Base-by-base conservation (phyloP, 2,797 vertebrate genomes). In the Pelobates cultripes region DNA sequence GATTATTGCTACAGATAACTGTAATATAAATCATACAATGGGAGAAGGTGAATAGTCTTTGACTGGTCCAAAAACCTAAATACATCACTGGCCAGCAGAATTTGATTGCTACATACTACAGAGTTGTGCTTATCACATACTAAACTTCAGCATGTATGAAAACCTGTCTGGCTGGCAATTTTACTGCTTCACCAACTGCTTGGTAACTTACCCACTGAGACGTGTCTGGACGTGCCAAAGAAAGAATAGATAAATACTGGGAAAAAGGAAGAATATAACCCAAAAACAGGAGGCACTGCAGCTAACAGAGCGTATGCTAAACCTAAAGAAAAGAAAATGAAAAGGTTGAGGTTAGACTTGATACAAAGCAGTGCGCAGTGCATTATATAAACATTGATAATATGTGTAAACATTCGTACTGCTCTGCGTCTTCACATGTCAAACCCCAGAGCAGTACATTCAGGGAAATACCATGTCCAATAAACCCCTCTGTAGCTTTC, bases 221-320 rank as follows among this genome's bases (percentile, higher is more conserved):
- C 97, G 85, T 99, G 98, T 45, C 96, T 94, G 4, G 98, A 99
- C 0, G 97, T 99, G 68, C 97, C 98, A 2, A 99, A 99, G 85
- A 99, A 92, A 85, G 97, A 96, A 88, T 99, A 99, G 88, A 97
- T 85, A 66, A 99, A 89, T 60, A 96, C 90, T 0, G 98, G 97
- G 85, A 97, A 99, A 80, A 99, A 96, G 15, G 97, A 96, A 3
- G 96, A 92, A 87, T 99, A 99, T 80, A 99, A 95, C 45, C 98
- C 98, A 0, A 94, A 96, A 53, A 99, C 96, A 0, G 97, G 95
- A 0, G 97, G 97, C 78, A 99, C 87, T 13, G 97, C 97, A 0
- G 98, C 98, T 88, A 99, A 87, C 85, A 99, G 91, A 0, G 97
- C 96, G 9, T 99, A 99, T 3, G 98, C 98, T 88, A 99, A 94